A percentile compares a stretch with the other conserved stretches of the same genome.
Evolutionary conservation across 2,888 invertebrate genomes (phyloP).

Genomic region (Epiblema foenella): DNA sequence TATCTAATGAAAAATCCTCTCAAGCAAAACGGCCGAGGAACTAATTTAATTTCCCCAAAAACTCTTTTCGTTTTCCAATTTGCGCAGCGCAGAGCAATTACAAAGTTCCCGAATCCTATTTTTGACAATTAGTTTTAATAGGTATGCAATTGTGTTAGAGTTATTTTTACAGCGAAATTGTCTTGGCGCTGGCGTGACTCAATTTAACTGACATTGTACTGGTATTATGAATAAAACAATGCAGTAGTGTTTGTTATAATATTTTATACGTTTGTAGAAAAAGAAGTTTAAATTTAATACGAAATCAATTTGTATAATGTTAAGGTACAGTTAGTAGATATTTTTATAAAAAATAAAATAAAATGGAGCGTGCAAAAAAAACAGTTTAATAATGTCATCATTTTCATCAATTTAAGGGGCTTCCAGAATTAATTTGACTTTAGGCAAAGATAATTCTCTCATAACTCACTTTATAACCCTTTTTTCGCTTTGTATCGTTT

Average conservation of each 20-base stretch:
- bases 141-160: conserved; percentile 41
- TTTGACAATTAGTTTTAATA: conserved; percentile 41
- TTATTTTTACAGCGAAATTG: conserved; percentile 29
- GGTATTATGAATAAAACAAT: no score
- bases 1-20: conserved; percentile 41
- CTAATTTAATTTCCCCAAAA: conserved; percentile 43
- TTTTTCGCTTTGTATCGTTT: no score
- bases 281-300: no score
- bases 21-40: conserved; percentile 32
- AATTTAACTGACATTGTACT: conserved; percentile 7
- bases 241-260: background rate
- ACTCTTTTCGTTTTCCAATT: conserved; percentile 48
- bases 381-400: no score
- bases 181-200: conserved; percentile 1
- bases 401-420: no score
- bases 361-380: no score
- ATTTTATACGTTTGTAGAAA: background rate
- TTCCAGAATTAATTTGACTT: background rate
- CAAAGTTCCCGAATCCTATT: conserved; percentile 46
- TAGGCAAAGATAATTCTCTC: background rate
- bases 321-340: no score
- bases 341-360: no score
- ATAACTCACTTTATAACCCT: no score
- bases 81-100: conserved; percentile 49
- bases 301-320: no score